Conservation (phyloP, 2,113 vertebrate species). For the Melanotaenia duboulayi region DNA sequence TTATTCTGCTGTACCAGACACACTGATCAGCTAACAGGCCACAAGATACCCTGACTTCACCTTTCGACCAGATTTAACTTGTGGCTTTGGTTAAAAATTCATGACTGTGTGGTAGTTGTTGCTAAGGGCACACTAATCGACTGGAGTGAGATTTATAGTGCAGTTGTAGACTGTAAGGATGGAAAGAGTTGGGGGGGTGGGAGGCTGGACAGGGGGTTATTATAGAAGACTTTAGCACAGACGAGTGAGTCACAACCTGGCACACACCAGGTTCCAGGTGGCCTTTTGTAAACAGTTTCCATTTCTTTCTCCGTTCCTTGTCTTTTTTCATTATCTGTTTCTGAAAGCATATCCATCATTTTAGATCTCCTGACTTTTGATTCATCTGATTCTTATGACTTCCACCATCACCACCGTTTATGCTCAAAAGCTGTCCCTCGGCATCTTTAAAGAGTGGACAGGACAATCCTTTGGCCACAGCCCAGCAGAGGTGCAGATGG, state of each 20-base stretch:
- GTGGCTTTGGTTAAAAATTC: slow-evolving; percentile 77
- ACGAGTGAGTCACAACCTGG: slow-evolving; percentile 71
- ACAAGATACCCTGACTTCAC: slow-evolving; percentile 55
- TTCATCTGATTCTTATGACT: slow-evolving; percentile 37
- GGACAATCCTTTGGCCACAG: slow-evolving; percentile 72
- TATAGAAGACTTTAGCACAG: slow-evolving; percentile 55
- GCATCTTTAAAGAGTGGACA: slow-evolving; percentile 67
- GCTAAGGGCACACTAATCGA: slow-evolving; percentile 76
- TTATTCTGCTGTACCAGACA: slow-evolving; percentile 47
- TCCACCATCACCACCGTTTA: slow-evolving; percentile 24
- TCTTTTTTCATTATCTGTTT: slow-evolving; percentile 65
- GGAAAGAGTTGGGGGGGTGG: background rate
- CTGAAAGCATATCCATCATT: slow-evolving; percentile 49
- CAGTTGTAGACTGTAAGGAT: slow-evolving; percentile 48
- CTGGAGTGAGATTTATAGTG: slow-evolving; percentile 72
- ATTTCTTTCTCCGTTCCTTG: slow-evolving; percentile 48
- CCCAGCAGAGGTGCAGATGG: slow-evolving; percentile 74
- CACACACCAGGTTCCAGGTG: slow-evolving; percentile 68
- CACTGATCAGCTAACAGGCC: slow-evolving; percentile 58
- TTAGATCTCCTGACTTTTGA: slow-evolving; percentile 49
- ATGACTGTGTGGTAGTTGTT: slow-evolving; percentile 75
- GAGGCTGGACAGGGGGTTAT: slow-evolving; percentile 15
- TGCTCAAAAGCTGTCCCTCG: slow-evolving; percentile 57
- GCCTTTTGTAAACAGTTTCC: slow-evolving; percentile 65
- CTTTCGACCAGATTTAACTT: slow-evolving; percentile 73